Evolutionary conservation across 2,888 invertebrate species (phyloP), one percentile per base, ranked within the genome.

Genomic region (Onchidella celtica): DNA sequence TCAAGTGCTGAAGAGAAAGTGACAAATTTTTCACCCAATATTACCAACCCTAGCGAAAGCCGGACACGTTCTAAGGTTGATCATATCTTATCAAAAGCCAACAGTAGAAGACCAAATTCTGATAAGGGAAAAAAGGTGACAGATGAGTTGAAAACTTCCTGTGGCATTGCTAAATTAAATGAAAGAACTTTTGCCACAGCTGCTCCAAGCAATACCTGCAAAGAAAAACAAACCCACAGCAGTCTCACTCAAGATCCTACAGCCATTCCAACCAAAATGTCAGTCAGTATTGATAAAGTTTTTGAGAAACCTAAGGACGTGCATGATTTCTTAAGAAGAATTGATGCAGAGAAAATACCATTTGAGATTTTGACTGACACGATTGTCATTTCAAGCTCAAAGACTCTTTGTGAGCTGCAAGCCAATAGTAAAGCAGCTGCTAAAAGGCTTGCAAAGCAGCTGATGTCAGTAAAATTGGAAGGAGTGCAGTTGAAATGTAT

Each of bases 221-320:
- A n/a, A n/a, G n/a, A n/a, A n/a, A n/a, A n/a, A n/a, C n/a, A n/a
- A n/a, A n/a, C n/a, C n/a, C n/a, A n/a, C n/a, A n/a, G n/a, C 59
- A 59, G 6, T 6, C 4, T 1, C 29, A 57, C 11, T 17, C 47
- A 47, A 17, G 47, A 47, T 11, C 47, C 6, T 6, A 47, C 6
- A 11, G 9, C 47, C 47, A 47, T 4, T 32, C 72, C 59, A 59
- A 34, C 34, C 1, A 59, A 59, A 73, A 34, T 73, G 32, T 34
- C n/a, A n/a, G 59, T 73, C 34, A 21, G 17, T 73, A 24, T 73
- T 34, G n/a, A 73, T 34, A 73, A 36, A 24, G n/a, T 73, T 59
- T 59, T 73, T 11, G 57, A n/a, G 0, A 36, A 34, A 24, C n/a
- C 21, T 32, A 32, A 32, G n/a, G 24, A 59, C 34, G 17, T 57